These are phyloP conservation scores for Eristalis arbustorum DNA, from an alignment of 2,888 invertebrate species.

Conservation along the genomic window DNA sequence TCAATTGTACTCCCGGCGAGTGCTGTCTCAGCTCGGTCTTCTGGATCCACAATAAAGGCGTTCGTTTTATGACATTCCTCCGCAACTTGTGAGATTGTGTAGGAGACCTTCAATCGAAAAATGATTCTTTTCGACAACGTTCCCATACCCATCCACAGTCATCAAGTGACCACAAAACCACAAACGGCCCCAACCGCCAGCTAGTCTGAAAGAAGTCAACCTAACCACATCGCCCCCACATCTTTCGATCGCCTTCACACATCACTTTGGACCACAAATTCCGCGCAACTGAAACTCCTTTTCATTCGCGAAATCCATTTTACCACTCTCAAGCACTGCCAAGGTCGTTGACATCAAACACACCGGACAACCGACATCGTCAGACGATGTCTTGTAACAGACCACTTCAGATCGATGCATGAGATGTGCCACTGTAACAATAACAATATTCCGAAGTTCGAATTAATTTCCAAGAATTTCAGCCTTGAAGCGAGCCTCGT, in stretches of 20 bases:
- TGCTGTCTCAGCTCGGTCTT: too few species aligned
- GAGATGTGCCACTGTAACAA: background rate
- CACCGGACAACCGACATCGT: background rate
- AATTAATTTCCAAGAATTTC: background rate
- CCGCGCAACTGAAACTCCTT: background rate
- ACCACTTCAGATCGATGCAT: slow-evolving; percentile 20
- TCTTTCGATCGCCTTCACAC: background rate
- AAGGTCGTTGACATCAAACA: background rate
- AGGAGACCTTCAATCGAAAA: too few species aligned
- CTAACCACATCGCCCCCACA: background rate
- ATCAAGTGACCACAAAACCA: too few species aligned
- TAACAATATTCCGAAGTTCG: background rate
- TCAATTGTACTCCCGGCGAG: too few species aligned
- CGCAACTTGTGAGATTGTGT: too few species aligned
- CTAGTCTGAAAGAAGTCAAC: background rate
- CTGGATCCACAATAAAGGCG: too few species aligned
- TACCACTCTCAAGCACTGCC: background rate
- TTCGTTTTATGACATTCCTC: too few species aligned
- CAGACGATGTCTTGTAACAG: background rate
- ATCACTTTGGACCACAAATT: background rate
- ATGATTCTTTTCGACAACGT: too few species aligned
- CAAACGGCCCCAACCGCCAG: too few species aligned
- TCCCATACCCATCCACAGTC: too few species aligned
- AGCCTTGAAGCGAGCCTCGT: slow-evolving; percentile 41
- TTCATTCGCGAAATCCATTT: background rate